These are phyloP conservation scores for Osedax frankpressi DNA, from an alignment of 2,888 invertebrate genomes.

Conservation along the genomic window DNA sequence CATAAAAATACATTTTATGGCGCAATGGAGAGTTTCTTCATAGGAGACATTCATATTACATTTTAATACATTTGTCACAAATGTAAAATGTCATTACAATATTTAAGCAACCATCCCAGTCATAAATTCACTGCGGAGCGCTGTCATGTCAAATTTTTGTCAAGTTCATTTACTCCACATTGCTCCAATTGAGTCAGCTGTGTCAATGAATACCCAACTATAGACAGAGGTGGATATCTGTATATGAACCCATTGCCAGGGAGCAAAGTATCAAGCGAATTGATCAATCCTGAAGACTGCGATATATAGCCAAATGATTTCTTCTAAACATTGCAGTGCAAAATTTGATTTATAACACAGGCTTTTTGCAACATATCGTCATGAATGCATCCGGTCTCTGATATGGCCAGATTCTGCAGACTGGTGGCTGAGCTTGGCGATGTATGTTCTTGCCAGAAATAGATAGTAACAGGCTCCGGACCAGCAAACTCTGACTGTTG, in stretches of 20 bases:
- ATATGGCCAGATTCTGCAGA: background rate
- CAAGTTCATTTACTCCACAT: too few relatives aligned
- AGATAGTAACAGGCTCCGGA: background rate
- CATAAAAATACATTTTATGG: background rate
- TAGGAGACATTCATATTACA: background rate
- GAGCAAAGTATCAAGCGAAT: too few relatives aligned
- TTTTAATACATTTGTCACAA: background rate
- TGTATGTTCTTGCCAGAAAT: background rate
- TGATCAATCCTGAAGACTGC: too few relatives aligned
- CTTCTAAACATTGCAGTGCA: background rate
- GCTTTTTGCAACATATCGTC: background rate
- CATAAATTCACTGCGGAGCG: too few relatives aligned
- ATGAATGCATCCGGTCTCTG: conserved; percentile 4
- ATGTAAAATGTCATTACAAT: background rate
- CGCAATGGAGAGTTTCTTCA: background rate
- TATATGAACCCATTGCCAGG: too few relatives aligned
- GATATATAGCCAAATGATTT: background rate
- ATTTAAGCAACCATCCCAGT: background rate
- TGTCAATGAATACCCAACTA: too few relatives aligned
- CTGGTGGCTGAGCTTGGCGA: background rate
- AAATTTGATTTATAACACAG: background rate
- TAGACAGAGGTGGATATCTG: too few relatives aligned
- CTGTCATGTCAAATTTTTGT: too few relatives aligned
- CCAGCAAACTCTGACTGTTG: background rate
- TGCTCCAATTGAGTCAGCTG: too few relatives aligned